Conservation (phyloP, 2,888 invertebrate genomes). For the Glyphotaelius pellucidus region DNA sequence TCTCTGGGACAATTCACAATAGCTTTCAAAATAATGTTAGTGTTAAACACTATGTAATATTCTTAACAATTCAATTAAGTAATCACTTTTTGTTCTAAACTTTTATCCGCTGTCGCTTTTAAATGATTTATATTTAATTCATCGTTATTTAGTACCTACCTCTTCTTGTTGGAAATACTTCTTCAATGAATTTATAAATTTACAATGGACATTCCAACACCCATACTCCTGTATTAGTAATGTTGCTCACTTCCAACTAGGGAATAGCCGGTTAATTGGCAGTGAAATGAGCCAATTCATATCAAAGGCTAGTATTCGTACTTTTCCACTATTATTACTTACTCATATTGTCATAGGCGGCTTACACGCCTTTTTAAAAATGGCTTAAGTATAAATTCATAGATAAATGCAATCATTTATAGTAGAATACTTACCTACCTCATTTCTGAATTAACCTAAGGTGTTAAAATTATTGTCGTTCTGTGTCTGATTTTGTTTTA, state of each 20-base stretch:
- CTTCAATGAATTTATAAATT: neutral
- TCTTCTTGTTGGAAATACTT: neutral
- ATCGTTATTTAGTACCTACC: neutral
- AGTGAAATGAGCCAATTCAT: neutral
- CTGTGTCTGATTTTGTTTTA: no score
- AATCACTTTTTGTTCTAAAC: neutral
- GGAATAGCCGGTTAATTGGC: neutral
- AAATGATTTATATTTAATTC: neutral
- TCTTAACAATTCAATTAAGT: no score
- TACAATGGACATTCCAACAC: neutral
- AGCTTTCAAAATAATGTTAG: no score
- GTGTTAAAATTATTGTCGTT: no score
- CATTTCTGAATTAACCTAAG: no score
- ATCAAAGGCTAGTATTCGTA: neutral
- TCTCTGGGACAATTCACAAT: no score
- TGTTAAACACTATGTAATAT: no score
- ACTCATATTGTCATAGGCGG: neutral
- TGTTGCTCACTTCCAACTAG: neutral
- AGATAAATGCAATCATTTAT: neutral
- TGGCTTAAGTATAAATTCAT: neutral
- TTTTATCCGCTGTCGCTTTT: neutral
- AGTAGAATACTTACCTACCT: no score
- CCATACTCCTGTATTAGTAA: neutral
- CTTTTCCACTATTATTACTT: neutral
- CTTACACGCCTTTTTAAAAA: neutral